A percentile compares a stretch with the other conserved stretches of the same genome.
These are phyloP conservation scores for Hybos culiciformis DNA, from an alignment of 2,888 invertebrate genomes.

Conservation along the genomic window DNA sequence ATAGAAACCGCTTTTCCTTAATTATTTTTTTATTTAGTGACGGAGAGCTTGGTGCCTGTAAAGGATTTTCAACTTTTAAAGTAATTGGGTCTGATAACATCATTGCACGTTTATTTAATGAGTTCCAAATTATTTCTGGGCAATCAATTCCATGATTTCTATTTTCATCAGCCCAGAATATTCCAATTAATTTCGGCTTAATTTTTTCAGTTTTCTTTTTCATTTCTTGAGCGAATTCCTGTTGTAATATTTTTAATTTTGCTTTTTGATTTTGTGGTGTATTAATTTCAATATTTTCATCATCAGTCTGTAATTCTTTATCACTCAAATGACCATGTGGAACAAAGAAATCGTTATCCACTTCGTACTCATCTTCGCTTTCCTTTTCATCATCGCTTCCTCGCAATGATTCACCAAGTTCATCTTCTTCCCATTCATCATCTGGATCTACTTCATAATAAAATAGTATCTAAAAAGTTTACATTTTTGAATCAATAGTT, in stretches of 20 bases:
- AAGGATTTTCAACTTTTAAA: conserved; percentile 21
- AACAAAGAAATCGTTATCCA: conserved; percentile 91
- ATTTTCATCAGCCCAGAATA: conserved; percentile 56
- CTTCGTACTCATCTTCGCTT: conserved; percentile 70
- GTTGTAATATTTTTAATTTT: conserved; percentile 65
- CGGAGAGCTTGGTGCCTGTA: no score
- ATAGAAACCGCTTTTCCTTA: no score
- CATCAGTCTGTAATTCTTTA: conserved; percentile 49
- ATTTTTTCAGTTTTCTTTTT: conserved; percentile 70
- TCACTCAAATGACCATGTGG: conserved; percentile 87
- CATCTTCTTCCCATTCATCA: conserved; percentile 96
- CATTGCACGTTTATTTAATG: conserved; percentile 42
- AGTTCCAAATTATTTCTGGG: conserved; percentile 46
- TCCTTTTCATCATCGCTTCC: conserved; percentile 75
- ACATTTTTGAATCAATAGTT: conserved; percentile 6
- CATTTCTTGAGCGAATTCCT: conserved; percentile 77
- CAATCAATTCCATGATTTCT: conserved; percentile 45
- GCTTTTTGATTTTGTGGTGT: conserved; percentile 71
- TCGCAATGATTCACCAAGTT: conserved; percentile 79
- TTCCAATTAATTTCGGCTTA: conserved; percentile 69
- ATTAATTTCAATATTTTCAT: conserved; percentile 41
- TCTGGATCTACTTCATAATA: conserved; percentile 93
- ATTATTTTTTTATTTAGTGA: no score
- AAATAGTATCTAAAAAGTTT: conserved; percentile 46
- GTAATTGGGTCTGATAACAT: conserved; percentile 37